Evolutionary conservation across 2,888 invertebrate species (phyloP).

Genomic region (Limnephilus rhombicus): DNA sequence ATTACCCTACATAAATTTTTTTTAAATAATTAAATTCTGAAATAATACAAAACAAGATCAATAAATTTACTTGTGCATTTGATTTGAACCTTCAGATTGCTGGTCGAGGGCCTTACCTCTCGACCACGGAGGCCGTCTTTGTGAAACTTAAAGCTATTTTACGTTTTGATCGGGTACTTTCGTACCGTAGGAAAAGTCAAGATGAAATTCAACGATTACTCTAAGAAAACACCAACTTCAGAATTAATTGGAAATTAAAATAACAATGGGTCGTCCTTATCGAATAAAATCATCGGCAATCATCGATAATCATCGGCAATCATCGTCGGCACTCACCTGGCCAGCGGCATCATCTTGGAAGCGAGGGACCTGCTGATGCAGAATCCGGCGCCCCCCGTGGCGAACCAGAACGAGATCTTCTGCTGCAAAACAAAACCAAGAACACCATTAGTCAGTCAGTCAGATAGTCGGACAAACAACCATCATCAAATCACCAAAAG

Average conservation of each 20-base stretch:
- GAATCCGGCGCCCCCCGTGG: conserved; percentile 98
- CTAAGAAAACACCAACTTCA: not conserved
- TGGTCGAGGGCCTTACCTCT: too few relatives aligned
- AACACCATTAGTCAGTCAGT: not conserved
- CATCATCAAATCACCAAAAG: conserved; percentile 21
- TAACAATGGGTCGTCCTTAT: not conserved
- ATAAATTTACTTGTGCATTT: too few relatives aligned
- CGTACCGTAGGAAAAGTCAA: not conserved
- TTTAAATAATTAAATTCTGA: too few relatives aligned
- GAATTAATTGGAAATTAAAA: conserved; percentile 6
- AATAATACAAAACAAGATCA: too few relatives aligned
- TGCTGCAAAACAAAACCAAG: conserved; percentile 77
- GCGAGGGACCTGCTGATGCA: conserved; percentile 96
- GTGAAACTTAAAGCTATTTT: not conserved
- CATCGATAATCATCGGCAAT: conserved; percentile 19
- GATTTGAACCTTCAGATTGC: too few relatives aligned
- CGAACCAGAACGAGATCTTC: conserved; percentile 97
- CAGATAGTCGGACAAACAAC: not conserved
- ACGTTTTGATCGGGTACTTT: not conserved
- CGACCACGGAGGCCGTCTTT: too few relatives aligned
- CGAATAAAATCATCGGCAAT: conserved; percentile 39
- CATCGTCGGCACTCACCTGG: conserved; percentile 82
- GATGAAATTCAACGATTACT: not conserved
- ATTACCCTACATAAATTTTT: too few relatives aligned
- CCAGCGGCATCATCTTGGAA: conserved; percentile 95